Evolutionary conservation across 1,140 invertebrate species (phyloP).

Genomic region (Drosophila lowei): DNA sequence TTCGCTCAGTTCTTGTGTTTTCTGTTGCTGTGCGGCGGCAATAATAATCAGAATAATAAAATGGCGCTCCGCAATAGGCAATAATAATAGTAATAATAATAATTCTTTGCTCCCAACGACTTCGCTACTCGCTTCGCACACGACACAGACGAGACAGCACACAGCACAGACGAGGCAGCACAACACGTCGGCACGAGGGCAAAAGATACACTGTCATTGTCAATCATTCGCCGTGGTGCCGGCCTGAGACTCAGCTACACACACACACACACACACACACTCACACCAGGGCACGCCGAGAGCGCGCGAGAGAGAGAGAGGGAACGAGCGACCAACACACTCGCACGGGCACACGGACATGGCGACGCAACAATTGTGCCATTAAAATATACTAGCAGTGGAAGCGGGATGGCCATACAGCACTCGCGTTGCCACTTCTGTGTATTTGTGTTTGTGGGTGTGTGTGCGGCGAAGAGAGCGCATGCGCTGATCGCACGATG

Average conservation of each 20-base stretch:
- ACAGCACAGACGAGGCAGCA: conserved; percentile 65
- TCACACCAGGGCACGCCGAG: too few relatives aligned
- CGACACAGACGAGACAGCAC: conserved; percentile 68
- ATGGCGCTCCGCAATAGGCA: too few relatives aligned
- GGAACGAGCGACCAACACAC: conserved; percentile 31
- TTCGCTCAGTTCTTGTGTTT: too few relatives aligned
- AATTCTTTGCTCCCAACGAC: too few relatives aligned
- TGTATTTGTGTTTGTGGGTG: conserved; percentile 5
- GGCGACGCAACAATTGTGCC: conserved; percentile 82
- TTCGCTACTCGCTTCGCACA: conserved; percentile 77
- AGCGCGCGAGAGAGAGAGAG: too few relatives aligned
- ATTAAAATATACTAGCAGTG: conserved; percentile 72
- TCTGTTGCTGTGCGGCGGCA: too few relatives aligned
- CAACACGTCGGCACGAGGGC: not conserved
- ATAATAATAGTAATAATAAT: too few relatives aligned
- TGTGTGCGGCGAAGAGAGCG: conserved; percentile 49
- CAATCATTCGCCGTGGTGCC: conserved; percentile 72
- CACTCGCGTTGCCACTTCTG: not conserved
- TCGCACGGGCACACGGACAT: conserved; percentile 7
- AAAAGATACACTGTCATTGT: conserved; percentile 39
- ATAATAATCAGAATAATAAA: too few relatives aligned
- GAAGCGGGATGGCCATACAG: conserved; percentile 59
- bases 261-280: too few relatives aligned
- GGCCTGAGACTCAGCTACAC: not conserved
- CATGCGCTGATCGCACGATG: conserved; percentile 71